A percentile compares a stretch with the other conserved stretches of the same genome.
phyloP scores from a whole-genome alignment of 2,113 vertebrate genomes.

The Poicephalus gulielmi region DNA sequence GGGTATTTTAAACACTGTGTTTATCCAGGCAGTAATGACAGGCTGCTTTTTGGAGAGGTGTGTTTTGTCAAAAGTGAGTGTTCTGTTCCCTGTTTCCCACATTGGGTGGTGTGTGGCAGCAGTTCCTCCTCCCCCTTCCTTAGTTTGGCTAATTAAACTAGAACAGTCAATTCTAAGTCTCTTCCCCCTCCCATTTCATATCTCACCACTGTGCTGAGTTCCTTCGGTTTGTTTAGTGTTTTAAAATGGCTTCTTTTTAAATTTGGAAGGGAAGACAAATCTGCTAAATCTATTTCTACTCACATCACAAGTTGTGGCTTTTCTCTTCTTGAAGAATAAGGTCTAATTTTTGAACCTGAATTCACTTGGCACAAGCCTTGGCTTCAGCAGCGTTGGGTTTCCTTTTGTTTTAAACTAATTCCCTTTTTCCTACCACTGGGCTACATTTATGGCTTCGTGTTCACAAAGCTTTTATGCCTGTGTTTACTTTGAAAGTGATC shows the following conservation, averaged over 20 bases:
- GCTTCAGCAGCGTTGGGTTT: conserved; percentile 8
- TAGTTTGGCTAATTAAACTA: conserved; percentile 28
- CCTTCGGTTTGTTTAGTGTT: conserved; percentile 15
- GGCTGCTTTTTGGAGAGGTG: background rate
- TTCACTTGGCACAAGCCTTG: conserved; percentile 28
- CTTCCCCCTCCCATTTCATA: background rate
- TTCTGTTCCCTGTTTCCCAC: background rate
- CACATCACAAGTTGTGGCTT: conserved; percentile 51
- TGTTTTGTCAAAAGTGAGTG: background rate
- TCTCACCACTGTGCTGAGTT: background rate
- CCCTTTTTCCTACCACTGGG: conserved; percentile 29
- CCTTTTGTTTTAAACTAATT: conserved; percentile 62
- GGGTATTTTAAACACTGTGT: background rate
- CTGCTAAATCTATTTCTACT: conserved; percentile 57
- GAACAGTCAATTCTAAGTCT: background rate
- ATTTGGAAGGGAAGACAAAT: conserved; percentile 51
- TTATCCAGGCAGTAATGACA: conserved; percentile 37
- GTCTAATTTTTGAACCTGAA: conserved; percentile 61
- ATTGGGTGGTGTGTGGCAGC: background rate
- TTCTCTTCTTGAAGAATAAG: conserved; percentile 50
- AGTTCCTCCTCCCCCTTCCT: background rate
- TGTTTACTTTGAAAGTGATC: background rate
- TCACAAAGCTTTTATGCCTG: background rate
- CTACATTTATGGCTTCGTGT: background rate
- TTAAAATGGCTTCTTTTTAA: conserved; percentile 51